Percentiles rank a stretch among this genome's conserved stretches.
phyloP scores from a whole-genome alignment of 1,140 invertebrate species.

The Drosophila pectinifera region DNA sequence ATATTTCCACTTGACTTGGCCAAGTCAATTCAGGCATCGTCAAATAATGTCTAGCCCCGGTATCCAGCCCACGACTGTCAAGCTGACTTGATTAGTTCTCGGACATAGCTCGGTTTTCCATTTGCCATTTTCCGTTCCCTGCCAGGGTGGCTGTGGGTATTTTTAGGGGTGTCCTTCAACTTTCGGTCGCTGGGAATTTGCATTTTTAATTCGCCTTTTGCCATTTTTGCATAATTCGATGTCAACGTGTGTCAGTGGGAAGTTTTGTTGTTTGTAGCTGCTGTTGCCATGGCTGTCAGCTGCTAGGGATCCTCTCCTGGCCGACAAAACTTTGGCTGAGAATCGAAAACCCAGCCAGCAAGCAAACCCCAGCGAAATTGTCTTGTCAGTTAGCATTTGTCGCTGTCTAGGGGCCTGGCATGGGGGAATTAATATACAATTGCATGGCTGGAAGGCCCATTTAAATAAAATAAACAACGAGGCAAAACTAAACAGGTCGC shows the following conservation, averaged over 20 bases:
- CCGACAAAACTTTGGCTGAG: constrained; percentile 49
- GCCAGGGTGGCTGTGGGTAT: constrained; percentile 9
- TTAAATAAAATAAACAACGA: constrained; percentile 76
- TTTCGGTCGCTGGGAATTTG: constrained; percentile 66
- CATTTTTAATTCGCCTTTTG: constrained; percentile 80
- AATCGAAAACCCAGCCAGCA: constrained; percentile 5
- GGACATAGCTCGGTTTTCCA: constrained; percentile 17
- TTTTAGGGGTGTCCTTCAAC: constrained; percentile 32
- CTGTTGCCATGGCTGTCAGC: constrained; percentile 61
- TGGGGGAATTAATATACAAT: constrained; percentile 80
- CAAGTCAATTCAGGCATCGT: constrained; percentile 50
- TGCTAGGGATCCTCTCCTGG: constrained; percentile 34
- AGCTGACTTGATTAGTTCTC: constrained; percentile 60
- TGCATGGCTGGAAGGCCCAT: constrained; percentile 79
- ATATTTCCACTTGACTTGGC: constrained; percentile 52
- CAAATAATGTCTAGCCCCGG: constrained; percentile 36
- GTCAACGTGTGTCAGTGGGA: constrained; percentile 71
- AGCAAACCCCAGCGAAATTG: constrained; percentile 67
- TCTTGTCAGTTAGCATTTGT: constrained; percentile 83
- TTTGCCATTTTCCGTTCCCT: constrained; percentile 20
- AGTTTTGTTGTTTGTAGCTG: constrained; percentile 47
- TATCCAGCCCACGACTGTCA: constrained; percentile 31
- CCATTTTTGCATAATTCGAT: constrained; percentile 78
- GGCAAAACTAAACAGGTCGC: constrained; percentile 57
- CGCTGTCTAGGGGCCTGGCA: constrained; percentile 54